phyloP scores from a whole-genome alignment of 2,113 vertebrate genomes.

The Oenanthe melanoleuca region DNA sequence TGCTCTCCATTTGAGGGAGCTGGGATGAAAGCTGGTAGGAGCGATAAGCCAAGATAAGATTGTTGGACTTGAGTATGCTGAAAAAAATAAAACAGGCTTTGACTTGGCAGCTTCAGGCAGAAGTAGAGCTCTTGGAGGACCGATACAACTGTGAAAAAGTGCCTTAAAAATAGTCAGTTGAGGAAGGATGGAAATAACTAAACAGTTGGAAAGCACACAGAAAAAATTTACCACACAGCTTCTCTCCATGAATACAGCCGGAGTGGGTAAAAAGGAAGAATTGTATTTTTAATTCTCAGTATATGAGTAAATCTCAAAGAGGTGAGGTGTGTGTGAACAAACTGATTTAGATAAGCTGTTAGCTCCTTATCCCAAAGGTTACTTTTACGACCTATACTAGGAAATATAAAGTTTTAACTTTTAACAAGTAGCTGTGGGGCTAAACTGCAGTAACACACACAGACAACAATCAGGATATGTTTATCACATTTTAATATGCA shows the following conservation, averaged over 20 bases:
- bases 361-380: background rate
- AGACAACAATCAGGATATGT: background rate
- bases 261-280: background rate
- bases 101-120: slow-evolving; percentile 30
- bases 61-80: background rate
- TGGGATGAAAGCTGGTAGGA: slow-evolving; percentile 21
- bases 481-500: background rate
- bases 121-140: background rate
- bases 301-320: background rate
- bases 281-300: background rate
- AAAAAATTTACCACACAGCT: background rate
- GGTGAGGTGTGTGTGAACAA: background rate
- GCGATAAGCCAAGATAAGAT: slow-evolving; percentile 44
- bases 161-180: background rate
- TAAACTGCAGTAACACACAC: background rate
- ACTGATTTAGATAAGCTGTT: background rate
- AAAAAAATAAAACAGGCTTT: background rate
- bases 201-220: background rate
- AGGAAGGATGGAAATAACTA: background rate
- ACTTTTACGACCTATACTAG: background rate
- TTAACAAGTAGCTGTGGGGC: background rate
- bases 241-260: background rate
- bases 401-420: background rate
- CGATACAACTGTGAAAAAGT: background rate
- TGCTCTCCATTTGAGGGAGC: background rate